Evolutionary conservation across 1,140 invertebrate species (phyloP), one percentile per base, ranked within the genome.

Genomic region (Copidosoma floridanum): DNA sequence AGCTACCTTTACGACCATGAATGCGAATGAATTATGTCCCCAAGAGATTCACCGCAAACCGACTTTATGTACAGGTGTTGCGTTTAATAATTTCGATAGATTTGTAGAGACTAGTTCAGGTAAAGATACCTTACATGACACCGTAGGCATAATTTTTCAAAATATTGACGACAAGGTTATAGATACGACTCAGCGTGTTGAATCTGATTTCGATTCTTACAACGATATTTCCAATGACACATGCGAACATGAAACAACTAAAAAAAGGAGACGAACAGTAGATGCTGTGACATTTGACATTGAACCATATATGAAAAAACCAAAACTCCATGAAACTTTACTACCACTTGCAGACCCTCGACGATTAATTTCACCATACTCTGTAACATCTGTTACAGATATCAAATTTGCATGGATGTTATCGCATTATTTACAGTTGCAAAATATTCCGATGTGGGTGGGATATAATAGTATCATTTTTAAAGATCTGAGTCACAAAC

Each of bases 61-160:
- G 8, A 47, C 68, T 43, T 57, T 72, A 8, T 66, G 51, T 27
- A 77, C 71, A 24, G 66, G 64, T 26, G 26, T 76, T 14, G 71
- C 71, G 20, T 79, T 68, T 48, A 69, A 76, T 64, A 76, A 77
- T 65, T 79, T 68, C 52, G 70, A 77, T 61, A 58, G 72, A 24
- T 71, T 69, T 55, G 71, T 69, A 2, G 70, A 78, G 62, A 75
- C 71, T 27, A 6, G 38, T 4, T 68, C 43, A 51, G 72, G 71
- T 26, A 71, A 70, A 47, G 68, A 67, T 37, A 72, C 72, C 11
- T 53, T 76, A 14, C 70, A 76, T 61, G 74, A 77, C 47, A 76
- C 71, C 20, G 69, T 73, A 18, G 71, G 68, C 12, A 72, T 76
- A 50, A 63, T 61, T 35, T 67, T 54, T 57, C 66, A 72, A 64